phyloP scores from a whole-genome alignment of 1,140 invertebrate species.

The Brachionus sp. region DNA sequence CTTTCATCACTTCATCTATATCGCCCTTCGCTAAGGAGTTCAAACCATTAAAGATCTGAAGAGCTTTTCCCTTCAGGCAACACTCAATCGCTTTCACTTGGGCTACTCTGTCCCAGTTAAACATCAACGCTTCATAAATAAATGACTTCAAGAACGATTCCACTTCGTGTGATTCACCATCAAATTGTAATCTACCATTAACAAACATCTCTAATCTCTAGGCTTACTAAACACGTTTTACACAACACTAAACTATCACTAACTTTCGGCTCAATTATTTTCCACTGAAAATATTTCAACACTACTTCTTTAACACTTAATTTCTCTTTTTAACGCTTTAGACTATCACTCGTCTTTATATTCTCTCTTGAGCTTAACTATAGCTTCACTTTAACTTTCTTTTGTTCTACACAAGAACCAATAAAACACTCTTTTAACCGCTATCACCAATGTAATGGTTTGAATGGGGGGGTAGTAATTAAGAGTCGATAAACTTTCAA shows the following conservation, averaged over 20 bases:
- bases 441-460: not conserved
- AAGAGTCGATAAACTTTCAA: not conserved
- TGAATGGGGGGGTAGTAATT: not conserved
- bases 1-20: not conserved
- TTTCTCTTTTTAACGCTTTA: not conserved
- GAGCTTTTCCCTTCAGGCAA: not conserved
- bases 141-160: not conserved
- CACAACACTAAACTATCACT: not conserved
- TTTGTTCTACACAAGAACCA: not conserved
- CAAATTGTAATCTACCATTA: slow-evolving; percentile 20
- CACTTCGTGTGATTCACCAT: not conserved
- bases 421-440: not conserved
- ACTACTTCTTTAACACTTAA: not conserved
- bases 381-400: not conserved
- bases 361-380: not conserved
- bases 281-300: not conserved
- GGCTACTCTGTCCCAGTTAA: slow-evolving; percentile 10
- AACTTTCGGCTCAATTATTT: not conserved
- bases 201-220: not conserved
- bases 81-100: slow-evolving; percentile 15
- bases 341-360: not conserved
- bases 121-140: slow-evolving; percentile 7
- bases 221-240: not conserved
- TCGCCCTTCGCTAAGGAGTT: not conserved
- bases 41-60: not conserved